Base-by-base conservation (phyloP, 37 sponge, comb jelly and placozoan species). In the Tethya wilhelma region DNA sequence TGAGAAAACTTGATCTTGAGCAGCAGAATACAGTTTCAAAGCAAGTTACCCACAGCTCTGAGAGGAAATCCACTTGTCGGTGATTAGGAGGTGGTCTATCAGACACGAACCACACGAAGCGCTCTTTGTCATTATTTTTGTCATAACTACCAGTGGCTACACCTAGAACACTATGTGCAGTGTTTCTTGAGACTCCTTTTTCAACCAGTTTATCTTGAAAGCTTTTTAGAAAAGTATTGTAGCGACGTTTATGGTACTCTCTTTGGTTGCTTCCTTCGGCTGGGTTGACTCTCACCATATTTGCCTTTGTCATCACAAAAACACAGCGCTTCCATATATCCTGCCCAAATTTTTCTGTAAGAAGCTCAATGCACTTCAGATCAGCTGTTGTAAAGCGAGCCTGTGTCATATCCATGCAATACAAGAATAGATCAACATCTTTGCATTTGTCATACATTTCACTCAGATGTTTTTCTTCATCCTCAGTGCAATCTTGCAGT, bases 11-110 rank as follows among this genome's bases (percentile, higher is more conserved):
- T 19, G 11, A 49, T 49, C 55, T 49, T 11, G 17, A 11, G 17
- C 14, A 49, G 17, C 17, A 19, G n/a, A n/a, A n/a, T n/a, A n/a
- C n/a, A n/a, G n/a, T n/a, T n/a, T 62, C 63, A 25, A 62, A 25
- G 63, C 63, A 62, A 25, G 63, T 62, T n/a, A 70, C 59, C 75
- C 75, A 74, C 32, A 74, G 38, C 37, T 74, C 75, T 31, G 31
- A 8, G 2, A 74, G 6, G 14, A 55, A 74, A 56, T 74, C 75
- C 22, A 56, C 31, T 25, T 26, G 75, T 7, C 2, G 28, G 26
- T 57, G 26, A 22, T 17, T 19, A 26, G 59, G 59, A 5, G 17
- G 22, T 34, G 69, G 23, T 36, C 8, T 39, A 19, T 33, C 40
- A 14, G 42, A 39, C 2, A 34, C 38, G 17, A 32, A 56, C n/a